Conservation (phyloP, 1,140 invertebrate species). For the Teleogryllus occipitalis region DNA sequence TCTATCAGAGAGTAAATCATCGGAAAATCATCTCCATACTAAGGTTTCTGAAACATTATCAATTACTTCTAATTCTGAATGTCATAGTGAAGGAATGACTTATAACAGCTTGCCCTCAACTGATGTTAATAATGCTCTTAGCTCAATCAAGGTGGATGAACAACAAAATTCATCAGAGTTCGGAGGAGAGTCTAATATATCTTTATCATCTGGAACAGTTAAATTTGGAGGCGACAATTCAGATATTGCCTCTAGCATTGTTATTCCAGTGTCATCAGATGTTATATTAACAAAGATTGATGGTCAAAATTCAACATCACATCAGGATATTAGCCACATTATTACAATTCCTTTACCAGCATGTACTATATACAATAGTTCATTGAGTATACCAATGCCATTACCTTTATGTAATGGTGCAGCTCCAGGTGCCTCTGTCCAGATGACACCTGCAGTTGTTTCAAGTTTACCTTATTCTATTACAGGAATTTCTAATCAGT, state of each 20-base stretch:
- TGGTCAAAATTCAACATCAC: not conserved
- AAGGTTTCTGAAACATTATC: not conserved
- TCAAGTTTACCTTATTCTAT: not conserved
- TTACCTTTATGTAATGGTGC: conserved; percentile 1
- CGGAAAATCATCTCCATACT: not conserved
- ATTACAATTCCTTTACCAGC: conserved; percentile 17
- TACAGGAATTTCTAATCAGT: not conserved
- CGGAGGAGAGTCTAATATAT: not conserved
- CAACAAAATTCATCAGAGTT: conserved; percentile 1
- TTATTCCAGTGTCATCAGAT: conserved; percentile 7
- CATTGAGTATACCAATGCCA: conserved; percentile 10
- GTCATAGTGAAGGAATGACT: not conserved
- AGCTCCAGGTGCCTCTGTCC: not conserved
- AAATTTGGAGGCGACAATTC: not conserved
- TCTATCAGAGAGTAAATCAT: not conserved
- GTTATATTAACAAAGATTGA: not conserved
- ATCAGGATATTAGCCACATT: conserved; percentile 12
- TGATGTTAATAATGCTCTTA: not conserved
- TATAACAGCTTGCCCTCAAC: not conserved
- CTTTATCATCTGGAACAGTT: not conserved
- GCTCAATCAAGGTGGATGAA: conserved; percentile 7
- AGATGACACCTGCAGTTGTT: not conserved
- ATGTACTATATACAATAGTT: conserved; percentile 11
- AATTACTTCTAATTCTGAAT: not conserved
- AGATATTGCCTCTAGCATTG: not conserved